Evolutionary conservation across 2,113 vertebrate species (phyloP), one percentile per base, ranked within the genome.

Genomic region (Silurus meridionalis): DNA sequence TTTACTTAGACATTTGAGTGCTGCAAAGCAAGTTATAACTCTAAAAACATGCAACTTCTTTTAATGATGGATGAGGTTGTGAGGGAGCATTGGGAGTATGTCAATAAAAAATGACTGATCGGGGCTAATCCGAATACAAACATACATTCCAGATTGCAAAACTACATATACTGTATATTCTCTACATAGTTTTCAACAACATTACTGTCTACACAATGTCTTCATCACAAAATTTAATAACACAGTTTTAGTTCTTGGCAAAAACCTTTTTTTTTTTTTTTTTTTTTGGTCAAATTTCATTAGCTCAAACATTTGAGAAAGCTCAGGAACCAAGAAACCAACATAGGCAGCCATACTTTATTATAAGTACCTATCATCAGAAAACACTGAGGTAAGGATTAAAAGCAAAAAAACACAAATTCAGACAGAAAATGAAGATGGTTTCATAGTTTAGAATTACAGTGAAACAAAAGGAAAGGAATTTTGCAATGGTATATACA

Each of bases 271-370:
- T 28, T 53, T 48, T 10, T 48, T 53, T n/a, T 55, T 25, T 64
- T 48, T 10, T 48, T 53, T n/a, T 55, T 25, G 58, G 28, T 37
- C 28, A 37, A 82, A 88, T 86, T 83, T 83, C 77, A 48, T 8
- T 1, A 0, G 10, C 48, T 74, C 48, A 60, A 88, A 85, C 28
- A 55, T 71, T 87, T 69, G 37, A 2, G 2, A 37, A 37, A 37
- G 37, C 37, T 37, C 37, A 37, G 37, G 37, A 37, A 37, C 37
- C 19, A 25, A 82, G 80, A 78, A 48, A 28, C 55, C 19, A 4
- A 72, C 58, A 61, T 55, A 67, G 13, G 37, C 21, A 66, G 72
- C 61, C 64, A 67, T 28, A 83, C 61, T 58, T 84, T 21, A 88
- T 74, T 85, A 79, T 55, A 66, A 69, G 60, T 37, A 37, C 37